Evolutionary conservation across 2,797 vertebrate species (phyloP), one percentile per base, ranked within the genome.

Genomic region (Argyrosomus regius): DNA sequence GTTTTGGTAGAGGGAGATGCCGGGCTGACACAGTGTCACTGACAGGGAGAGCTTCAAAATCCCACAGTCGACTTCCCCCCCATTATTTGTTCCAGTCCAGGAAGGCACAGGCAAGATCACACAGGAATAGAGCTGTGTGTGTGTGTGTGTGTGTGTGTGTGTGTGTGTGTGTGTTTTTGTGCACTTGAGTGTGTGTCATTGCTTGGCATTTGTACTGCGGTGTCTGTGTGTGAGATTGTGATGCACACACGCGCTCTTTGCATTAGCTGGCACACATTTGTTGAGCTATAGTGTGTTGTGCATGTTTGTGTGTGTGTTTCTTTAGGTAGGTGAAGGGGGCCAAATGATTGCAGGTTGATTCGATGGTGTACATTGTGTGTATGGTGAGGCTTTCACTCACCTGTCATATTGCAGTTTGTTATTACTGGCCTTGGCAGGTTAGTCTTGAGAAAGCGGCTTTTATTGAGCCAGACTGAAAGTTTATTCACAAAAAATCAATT

Each of bases 1-100:
- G 93, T 72, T 72, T 89, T 90, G 88, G 87, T 85, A 65, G 79
- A 79, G 77, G 89, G 88, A 93, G 93, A 93, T 93, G 88, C 91
- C 84, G 88, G 86, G 88, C 94, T 95, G 94, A 94, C 93, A 94
- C 87, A 73, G 89, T 93, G 91, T 89, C 93, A 91, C 86, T 93
- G 93, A 90, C 93, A 94, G 92, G 88, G 77, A 89, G 86, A 84
- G 84, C 91, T 90, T 93, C 92, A 92, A 92, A 91, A 90, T 87
- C 90, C 86, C 82, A 79, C 77, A 87, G 82, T 91, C 85, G 77
- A 88, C 90, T 88, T 87, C 86, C 84, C 85, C 88, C 81, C 88
- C 65, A 92, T 93, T 94, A 93, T 92, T 93, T 93, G 92, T 93
- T 93, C 87, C 88, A 91, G 91, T 82, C 89, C 69, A n/a, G 87